phyloP scores from a whole-genome alignment of 2,797 vertebrate species.

The Hirundo rustica region DNA sequence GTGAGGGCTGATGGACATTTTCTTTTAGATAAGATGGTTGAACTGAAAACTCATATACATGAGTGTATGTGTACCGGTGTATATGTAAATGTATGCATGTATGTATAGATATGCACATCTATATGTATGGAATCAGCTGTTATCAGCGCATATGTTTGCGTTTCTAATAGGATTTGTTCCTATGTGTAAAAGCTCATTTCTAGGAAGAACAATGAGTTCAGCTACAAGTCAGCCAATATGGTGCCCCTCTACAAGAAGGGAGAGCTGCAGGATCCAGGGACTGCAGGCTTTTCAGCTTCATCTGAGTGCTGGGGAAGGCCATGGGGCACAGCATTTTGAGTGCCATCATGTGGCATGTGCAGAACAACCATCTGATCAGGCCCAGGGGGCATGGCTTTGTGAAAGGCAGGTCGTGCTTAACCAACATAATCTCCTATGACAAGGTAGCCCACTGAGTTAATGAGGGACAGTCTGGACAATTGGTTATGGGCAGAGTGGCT shows the following conservation, averaged over 20 bases:
- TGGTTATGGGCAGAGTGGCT: not conserved
- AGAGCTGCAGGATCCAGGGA: accelerated
- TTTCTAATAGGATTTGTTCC: not conserved
- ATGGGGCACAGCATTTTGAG: not conserved
- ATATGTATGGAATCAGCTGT: accelerated
- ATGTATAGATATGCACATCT: too few species aligned
- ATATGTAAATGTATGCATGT: too few species aligned
- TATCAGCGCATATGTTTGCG: not conserved
- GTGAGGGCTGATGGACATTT: not conserved
- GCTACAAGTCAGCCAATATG: not conserved
- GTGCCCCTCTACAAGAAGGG: not conserved
- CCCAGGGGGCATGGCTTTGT: not conserved
- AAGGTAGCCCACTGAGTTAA: too few species aligned
- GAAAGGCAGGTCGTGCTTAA: not conserved
- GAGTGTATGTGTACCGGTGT: too few species aligned
- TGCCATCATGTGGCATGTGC: not conserved
- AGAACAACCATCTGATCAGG: not conserved
- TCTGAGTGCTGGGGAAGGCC: not conserved
- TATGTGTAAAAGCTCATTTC: not conserved
- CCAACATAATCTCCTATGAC: not conserved
- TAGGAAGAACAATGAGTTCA: not conserved
- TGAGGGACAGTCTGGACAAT: not conserved
- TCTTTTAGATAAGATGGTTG: not conserved
- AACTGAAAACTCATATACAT: not conserved
- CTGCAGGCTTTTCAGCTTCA: not conserved